Evolutionary conservation across 2,797 vertebrate species (phyloP).

Genomic region (Cirrhinus molitorella): DNA sequence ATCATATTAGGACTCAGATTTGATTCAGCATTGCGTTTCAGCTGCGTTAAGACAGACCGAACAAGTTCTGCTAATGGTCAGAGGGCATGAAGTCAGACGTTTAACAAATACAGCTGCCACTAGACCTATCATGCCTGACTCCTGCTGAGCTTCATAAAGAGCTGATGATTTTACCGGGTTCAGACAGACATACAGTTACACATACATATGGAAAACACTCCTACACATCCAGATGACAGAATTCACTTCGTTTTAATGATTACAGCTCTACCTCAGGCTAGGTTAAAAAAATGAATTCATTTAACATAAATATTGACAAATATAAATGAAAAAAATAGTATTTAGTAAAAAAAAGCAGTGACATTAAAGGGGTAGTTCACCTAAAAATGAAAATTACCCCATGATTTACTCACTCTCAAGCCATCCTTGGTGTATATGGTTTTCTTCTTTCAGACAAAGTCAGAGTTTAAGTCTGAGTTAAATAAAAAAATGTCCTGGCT

Average conservation of each 20-base stretch:
- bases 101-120: constrained; percentile 43
- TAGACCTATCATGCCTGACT: constrained; percentile 26
- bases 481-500: too few relatives aligned
- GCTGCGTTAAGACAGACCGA: neutral
- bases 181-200: constrained; percentile 4
- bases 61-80: constrained; percentile 1
- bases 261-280: neutral
- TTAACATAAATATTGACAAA: neutral
- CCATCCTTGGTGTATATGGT: too few relatives aligned
- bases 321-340: neutral
- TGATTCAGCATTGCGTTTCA: neutral
- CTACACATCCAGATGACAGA: constrained; percentile 1
- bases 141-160: constrained; percentile 43
- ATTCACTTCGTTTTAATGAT: constrained; percentile 9
- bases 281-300: too few relatives aligned
- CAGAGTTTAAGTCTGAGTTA: too few relatives aligned
- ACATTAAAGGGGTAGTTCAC: neutral
- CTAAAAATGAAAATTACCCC: too few relatives aligned
- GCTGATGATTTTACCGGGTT: constrained; percentile 46
- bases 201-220: constrained; percentile 23
- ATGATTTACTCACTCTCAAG: too few relatives aligned
- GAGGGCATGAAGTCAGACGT: constrained; percentile 20
- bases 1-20: neutral
- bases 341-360: neutral
- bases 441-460: too few relatives aligned